phyloP scores from a whole-genome alignment of 2,888 invertebrate genomes.

The Clepsis dumicolana region DNA sequence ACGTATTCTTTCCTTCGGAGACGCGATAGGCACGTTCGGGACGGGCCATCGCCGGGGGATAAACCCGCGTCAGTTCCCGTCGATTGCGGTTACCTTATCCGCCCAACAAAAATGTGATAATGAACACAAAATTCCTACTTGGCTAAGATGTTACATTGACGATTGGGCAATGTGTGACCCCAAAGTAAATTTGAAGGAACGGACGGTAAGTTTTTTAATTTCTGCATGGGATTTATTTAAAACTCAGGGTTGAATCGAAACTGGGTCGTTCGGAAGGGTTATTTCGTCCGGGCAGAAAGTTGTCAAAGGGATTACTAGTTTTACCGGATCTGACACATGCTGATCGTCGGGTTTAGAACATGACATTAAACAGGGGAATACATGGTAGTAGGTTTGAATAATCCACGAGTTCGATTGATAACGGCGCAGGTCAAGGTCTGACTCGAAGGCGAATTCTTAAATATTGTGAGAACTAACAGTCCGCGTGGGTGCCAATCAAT shows the following conservation, averaged over 20 bases:
- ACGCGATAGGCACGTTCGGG: slow-evolving; percentile 46
- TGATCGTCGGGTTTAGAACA: not conserved
- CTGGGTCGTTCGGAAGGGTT: not conserved
- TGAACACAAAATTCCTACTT: slow-evolving; percentile 26
- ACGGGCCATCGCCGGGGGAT: slow-evolving; percentile 54
- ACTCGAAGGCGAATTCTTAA: slow-evolving; percentile 20
- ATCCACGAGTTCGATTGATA: slow-evolving; percentile 3
- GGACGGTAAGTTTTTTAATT: slow-evolving; percentile 33
- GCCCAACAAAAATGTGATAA: slow-evolving; percentile 36
- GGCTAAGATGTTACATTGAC: slow-evolving; percentile 30
- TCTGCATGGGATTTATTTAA: slow-evolving; percentile 15
- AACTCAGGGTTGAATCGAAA: not conserved
- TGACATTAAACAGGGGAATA: not conserved
- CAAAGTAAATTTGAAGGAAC: slow-evolving; percentile 32
- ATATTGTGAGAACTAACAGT: slow-evolving; percentile 32
- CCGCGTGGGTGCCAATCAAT: slow-evolving; percentile 6
- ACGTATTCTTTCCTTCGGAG: slow-evolving; percentile 17
- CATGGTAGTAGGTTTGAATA: not conserved
- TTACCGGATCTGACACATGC: not conserved
- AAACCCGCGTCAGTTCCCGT: slow-evolving; percentile 55
- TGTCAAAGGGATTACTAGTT: slow-evolving; percentile 5
- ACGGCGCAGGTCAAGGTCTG: slow-evolving; percentile 7
- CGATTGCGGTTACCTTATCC: slow-evolving; percentile 53
- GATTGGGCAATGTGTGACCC: slow-evolving; percentile 24
- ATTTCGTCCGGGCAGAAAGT: not conserved